Base-by-base conservation (phyloP, 2,797 vertebrate genomes). In the Crypturellus tataupa region DNA sequence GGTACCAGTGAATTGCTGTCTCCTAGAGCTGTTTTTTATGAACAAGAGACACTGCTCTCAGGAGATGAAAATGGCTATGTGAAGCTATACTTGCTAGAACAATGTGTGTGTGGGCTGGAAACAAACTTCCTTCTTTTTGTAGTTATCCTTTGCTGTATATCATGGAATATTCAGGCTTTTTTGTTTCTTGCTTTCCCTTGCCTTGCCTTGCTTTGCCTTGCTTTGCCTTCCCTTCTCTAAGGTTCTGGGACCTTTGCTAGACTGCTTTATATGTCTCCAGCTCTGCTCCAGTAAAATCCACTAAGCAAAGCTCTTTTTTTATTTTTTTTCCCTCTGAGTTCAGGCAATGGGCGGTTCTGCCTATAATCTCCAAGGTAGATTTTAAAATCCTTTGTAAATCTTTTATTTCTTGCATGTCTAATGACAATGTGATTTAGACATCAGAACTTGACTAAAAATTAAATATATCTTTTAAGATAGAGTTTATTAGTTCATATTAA, bases 21-120 rank as follows among this genome's bases (percentile, higher is more conserved):
- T 93, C 62, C 46, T 21, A 78, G 64, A 60, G 20, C 17, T 89
- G 1, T 77, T 55, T 90, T 82, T 90, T 75, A 80, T 59, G 92
- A 88, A 77, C 12, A 86, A 90, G 27, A 84, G 35, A 39, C 40
- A 55, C 37, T 15, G 3, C 24, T 84, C 44, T 71, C 83, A 62
- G 37, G 25, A 81, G 47, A 49, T 35, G 17, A 13, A 88, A 81
- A 51, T 65, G 3, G 31, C 60, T 69, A 69, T 33, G 27, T 77
- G 51, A 80, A 70, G 14, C 23, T 67, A 39, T 76, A 72, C n/a
- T 21, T 90, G 8, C 56, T 47, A 19, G 42, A 65, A 44, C 13
- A 59, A 12, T 55, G 16, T 31, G 27, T 13, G 19, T 55, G 27
- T 16, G 82, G 77, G 3, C 62, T 25, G 63, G 6, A 87, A 80